These are phyloP conservation scores for Donacobius atricapilla DNA, from an alignment of 2,113 vertebrate genomes.

Conservation along the genomic window DNA sequence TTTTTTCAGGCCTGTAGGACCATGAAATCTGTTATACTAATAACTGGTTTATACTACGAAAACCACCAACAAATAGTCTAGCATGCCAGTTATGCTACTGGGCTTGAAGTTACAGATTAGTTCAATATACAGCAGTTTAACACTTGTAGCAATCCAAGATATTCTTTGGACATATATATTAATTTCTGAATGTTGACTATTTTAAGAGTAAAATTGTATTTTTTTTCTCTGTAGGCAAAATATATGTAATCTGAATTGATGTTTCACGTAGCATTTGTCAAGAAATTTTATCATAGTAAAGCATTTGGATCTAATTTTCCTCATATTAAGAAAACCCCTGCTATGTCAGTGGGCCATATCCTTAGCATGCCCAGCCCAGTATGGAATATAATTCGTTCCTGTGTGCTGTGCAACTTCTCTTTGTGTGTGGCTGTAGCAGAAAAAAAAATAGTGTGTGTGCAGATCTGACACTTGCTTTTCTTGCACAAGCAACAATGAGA, in stretches of 20 bases:
- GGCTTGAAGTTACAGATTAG: background rate
- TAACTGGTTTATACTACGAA: background rate
- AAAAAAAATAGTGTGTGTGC: background rate
- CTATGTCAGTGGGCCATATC: constrained; percentile 24
- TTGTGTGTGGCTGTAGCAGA: constrained; percentile 1
- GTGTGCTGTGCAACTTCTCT: constrained; percentile 7
- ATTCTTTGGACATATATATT: constrained; percentile 21
- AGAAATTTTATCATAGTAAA: constrained; percentile 9
- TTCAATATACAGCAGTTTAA: constrained; percentile 21
- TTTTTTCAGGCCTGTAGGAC: constrained; percentile 2
- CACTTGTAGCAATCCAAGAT: constrained; percentile 29
- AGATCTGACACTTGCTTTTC: constrained; percentile 37
- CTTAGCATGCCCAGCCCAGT: constrained; percentile 6
- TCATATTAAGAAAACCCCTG: constrained; percentile 19
- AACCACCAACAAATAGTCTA: background rate
- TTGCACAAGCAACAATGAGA: constrained; percentile 43
- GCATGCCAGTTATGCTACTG: background rate
- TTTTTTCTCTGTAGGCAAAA: constrained; percentile 41
- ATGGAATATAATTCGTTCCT: background rate
- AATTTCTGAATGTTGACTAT: constrained; percentile 39
- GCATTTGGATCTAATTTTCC: constrained; percentile 39
- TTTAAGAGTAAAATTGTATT: constrained; percentile 32
- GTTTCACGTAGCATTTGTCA: constrained; percentile 40
- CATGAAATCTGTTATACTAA: background rate
- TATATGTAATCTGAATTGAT: constrained; percentile 36